Percentiles rank a stretch among this genome's conserved stretches.
phyloP scores from a whole-genome alignment of 2,797 vertebrate genomes.

The Spea hammondii region DNA sequence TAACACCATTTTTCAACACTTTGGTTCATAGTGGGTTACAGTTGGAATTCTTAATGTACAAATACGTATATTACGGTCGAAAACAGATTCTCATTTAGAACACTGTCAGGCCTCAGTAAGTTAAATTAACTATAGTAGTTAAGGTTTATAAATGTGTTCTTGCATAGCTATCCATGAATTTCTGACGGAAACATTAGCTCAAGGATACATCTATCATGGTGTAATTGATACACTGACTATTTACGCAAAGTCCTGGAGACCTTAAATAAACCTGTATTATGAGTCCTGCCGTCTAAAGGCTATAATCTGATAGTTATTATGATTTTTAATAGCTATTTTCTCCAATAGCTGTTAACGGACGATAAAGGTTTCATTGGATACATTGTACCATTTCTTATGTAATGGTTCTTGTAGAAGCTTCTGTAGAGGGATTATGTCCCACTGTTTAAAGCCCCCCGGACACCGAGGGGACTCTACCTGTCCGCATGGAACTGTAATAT shows the following conservation, averaged over 20 bases:
- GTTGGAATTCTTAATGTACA: conserved; percentile 41
- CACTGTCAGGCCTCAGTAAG: conserved; percentile 56
- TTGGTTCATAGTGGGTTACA: not conserved
- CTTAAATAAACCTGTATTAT: conserved; percentile 41
- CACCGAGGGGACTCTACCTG: too few species aligned
- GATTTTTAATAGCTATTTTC: conserved; percentile 1
- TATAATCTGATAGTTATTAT: conserved; percentile 25
- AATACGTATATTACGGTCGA: conserved; percentile 53
- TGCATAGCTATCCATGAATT: conserved; percentile 55
- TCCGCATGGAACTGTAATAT: too few species aligned
- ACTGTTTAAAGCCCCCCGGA: too few species aligned
- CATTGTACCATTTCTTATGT: not conserved
- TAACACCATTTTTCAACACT: too few species aligned
- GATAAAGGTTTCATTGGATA: not conserved
- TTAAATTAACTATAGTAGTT: conserved; percentile 63
- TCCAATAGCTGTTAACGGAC: not conserved
- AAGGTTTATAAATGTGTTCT: conserved; percentile 63
- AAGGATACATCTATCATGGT: conserved; percentile 58
- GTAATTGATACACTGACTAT: conserved; percentile 57
- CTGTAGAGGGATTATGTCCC: too few species aligned
- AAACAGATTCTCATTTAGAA: conserved; percentile 54
- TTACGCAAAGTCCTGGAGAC: conserved; percentile 40
- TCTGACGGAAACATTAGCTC: conserved; percentile 57
- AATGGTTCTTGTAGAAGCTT: not conserved
- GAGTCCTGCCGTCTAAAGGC: conserved; percentile 20